phyloP scores from a whole-genome alignment of 2,797 vertebrate genomes.

The Molothrus ater region DNA sequence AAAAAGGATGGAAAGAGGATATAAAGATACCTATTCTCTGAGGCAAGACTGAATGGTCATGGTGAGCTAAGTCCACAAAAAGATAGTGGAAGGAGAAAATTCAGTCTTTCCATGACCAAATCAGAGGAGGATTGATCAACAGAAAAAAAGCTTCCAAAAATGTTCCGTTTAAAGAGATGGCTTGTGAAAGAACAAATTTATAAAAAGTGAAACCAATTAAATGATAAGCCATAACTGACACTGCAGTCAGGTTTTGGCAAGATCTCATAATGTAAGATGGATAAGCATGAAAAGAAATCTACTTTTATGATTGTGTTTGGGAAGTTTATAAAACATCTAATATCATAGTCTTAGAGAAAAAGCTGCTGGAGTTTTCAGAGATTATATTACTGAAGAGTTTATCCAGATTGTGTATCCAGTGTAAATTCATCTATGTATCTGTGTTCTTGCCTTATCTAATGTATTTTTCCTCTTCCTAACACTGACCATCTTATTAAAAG shows the following conservation, averaged over 20 bases:
- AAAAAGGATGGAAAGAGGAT: neutral
- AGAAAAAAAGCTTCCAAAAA: neutral
- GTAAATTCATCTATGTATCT: neutral
- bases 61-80: neutral
- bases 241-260: neutral
- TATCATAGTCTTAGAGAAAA: neutral
- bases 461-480: neutral
- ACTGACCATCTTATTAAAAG: neutral
- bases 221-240: neutral
- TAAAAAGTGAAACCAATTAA: neutral
- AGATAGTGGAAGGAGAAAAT: neutral
- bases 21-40: neutral
- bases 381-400: neutral
- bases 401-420: neutral
- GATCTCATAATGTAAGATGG: neutral
- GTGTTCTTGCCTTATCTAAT: neutral
- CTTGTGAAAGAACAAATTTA: neutral
- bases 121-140: neutral
- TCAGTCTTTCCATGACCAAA: neutral
- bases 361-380: neutral
- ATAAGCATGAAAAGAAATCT: neutral
- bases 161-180: neutral
- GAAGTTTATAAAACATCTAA: neutral
- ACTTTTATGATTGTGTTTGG: neutral
- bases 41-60: neutral